Base-by-base conservation (phyloP, 2,113 vertebrate species). In the Nycticorax nycticorax region DNA sequence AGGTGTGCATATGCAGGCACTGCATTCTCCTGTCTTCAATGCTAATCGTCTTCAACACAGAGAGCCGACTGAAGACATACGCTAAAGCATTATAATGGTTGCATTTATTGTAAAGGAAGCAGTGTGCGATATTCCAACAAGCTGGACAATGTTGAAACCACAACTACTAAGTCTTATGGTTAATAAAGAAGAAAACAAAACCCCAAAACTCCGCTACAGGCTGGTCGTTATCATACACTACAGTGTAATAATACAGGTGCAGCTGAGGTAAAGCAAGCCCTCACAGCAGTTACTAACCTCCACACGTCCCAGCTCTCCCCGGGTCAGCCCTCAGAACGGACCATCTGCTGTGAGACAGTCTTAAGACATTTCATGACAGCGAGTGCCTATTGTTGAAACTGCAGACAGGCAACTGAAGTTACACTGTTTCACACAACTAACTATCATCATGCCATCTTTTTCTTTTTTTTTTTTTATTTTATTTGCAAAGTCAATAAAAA, bases 401-500 rank as follows among this genome's bases (percentile, higher is more conserved):
- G 62, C 87, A 73, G 19, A 60, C 0, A 53, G 53, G 69, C 66
- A 82, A 7, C 72, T 66, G 30, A 48, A 69, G 62, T 50, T 39
- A 5, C 2, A 17, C 57, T 26, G 23, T 24, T 63, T 14, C 23
- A 76, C 28, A 57, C 32, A 78, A 71, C 82, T 37, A 63, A 64
- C 35, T 20, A 68, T 12, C 62, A 68, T 12, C 62, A 18, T 57
- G 24, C 48, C 35, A n/a, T 10, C 20, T 73, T 76, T 56, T 32
- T 14, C 20, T 73, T 76, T 56, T 32, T 12, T 15, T 18, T 27
- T 4, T 5, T 30, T 5, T 27, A 12, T 43, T 78, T 92, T 84
- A 89, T 95, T 95, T 93, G 86, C 77, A 92, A 94, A 89, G 81
- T 91, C 85, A 94, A 81, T 95, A 95, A 78, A 97, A 96, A 89